These are phyloP conservation scores for Agrypnia vestita DNA, from an alignment of 1,140 invertebrate genomes.

Conservation along the genomic window DNA sequence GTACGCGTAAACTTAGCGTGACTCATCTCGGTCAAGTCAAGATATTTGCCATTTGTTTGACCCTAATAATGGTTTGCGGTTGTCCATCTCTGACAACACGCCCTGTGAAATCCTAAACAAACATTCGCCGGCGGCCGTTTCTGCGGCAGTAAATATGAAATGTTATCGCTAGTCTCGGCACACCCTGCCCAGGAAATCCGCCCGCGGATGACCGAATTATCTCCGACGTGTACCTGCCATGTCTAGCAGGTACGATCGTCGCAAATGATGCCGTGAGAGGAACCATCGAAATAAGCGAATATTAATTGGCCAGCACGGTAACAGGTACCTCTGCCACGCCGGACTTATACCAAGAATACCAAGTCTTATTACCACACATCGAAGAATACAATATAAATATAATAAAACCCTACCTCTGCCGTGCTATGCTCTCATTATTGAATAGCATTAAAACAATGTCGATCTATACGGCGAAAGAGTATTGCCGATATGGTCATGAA, in stretches of 20 bases:
- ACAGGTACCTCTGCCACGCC: neutral
- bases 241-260: neutral
- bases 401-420: no score
- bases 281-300: constrained; percentile 1
- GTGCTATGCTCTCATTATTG: no score
- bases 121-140: neutral
- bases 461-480: no score
- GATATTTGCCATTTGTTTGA: no score
- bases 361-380: no score
- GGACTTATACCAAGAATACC: neutral
- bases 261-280: constrained; percentile 1
- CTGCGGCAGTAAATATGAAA: neutral
- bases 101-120: constrained; percentile 33
- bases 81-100: neutral
- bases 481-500: no score
- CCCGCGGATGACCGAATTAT: constrained; percentile 26
- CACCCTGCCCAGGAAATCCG: constrained; percentile 24
- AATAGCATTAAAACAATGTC: no score
- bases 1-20: no score
- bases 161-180: constrained; percentile 20
- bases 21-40: no score
- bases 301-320: constrained; percentile 1
- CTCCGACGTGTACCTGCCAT: neutral
- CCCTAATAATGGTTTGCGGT: neutral
- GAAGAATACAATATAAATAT: no score